phyloP scores from a whole-genome alignment of 1,140 invertebrate genomes.

The Phymorhynchus buccinoides region DNA sequence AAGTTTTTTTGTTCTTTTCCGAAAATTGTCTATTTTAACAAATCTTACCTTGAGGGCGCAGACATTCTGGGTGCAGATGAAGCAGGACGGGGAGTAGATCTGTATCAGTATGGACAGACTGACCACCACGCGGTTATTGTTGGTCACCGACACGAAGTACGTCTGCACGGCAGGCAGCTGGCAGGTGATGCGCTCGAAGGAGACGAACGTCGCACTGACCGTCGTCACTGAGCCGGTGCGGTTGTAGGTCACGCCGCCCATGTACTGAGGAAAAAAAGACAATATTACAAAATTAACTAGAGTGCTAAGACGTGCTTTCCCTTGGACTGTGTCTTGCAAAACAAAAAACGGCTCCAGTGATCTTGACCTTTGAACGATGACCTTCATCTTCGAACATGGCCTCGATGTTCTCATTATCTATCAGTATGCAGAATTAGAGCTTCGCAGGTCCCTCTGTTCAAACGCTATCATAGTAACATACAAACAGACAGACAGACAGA shows the following conservation, averaged over 20 bases:
- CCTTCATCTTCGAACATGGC: too few species aligned
- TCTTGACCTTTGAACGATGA: too few species aligned
- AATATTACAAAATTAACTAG: background rate
- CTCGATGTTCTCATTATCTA: too few species aligned
- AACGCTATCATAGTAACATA: too few species aligned
- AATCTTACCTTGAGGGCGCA: constrained; percentile 41
- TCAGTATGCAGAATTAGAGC: too few species aligned
- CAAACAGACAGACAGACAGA: too few species aligned
- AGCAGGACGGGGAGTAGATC: constrained; percentile 42
- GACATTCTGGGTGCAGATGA: constrained; percentile 19
- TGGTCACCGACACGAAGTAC: constrained; percentile 39
- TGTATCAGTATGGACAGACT: constrained; percentile 19
- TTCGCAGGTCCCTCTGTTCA: too few species aligned
- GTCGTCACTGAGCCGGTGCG: constrained; percentile 6
- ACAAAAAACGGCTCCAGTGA: too few species aligned
- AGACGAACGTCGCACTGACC: constrained; percentile 37
- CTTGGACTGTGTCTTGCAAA: too few species aligned
- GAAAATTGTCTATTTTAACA: too few species aligned
- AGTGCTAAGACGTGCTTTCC: too few species aligned
- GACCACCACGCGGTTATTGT: constrained; percentile 14
- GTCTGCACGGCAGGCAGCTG: constrained; percentile 13
- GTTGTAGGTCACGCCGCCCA: constrained; percentile 30
- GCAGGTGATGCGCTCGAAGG: constrained; percentile 42
- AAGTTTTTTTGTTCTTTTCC: too few species aligned
- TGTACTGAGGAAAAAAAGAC: constrained; percentile 21